Evolutionary conservation across 1,140 invertebrate genomes (phyloP), one percentile per base, ranked within the genome.

Genomic region (Leptestheria dahalacensis): DNA sequence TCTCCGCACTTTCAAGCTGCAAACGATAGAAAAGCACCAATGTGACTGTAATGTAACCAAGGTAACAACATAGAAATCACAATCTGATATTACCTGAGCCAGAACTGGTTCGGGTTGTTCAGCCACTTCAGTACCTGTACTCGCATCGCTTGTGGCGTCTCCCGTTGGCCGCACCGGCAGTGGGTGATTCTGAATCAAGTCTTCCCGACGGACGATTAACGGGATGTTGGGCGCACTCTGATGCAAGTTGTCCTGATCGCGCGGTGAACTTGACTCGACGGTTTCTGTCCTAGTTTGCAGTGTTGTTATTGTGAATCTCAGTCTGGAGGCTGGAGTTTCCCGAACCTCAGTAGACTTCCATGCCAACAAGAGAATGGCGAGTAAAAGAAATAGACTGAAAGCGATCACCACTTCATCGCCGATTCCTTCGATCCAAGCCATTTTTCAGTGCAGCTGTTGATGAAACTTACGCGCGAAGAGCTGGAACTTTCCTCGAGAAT

Each of bases 321-420:
- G 33, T 57, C 20, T 21, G 23, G 24, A 18, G n/a, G 48, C 54
- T 20, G 26, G 41, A 18, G 3, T 6, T 67, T 77, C 59, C 66
- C 67, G 28, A n/a, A 78, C 75, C 60, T 73, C 76, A 10, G 80
- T 86, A 0, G 84, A 85, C 69, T 79, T 78, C 84, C 84, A 86
- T 12, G 83, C 84, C n/a, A 84, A 64, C 62, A 77, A 73, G 18
- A 73, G 77, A n/a, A 85, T 70, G 3, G 81, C 61, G 1, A 83
- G 65, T 11, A 82, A 70, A 21, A 82, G 65, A 59, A 86, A 68
- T 26, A 79, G 67, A 23, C 78, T 76, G 64, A 84, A 78, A 68
- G 86, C 84, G 63, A 86, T 73, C 21, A 81, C 78, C 24, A 89
- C 85, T 77, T 88, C 86, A 74, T 88, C 84, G n/a, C 85, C 85